Evolutionary conservation across 2,113 vertebrate genomes (phyloP).

Genomic region (Chinchilla lanigera): DNA sequence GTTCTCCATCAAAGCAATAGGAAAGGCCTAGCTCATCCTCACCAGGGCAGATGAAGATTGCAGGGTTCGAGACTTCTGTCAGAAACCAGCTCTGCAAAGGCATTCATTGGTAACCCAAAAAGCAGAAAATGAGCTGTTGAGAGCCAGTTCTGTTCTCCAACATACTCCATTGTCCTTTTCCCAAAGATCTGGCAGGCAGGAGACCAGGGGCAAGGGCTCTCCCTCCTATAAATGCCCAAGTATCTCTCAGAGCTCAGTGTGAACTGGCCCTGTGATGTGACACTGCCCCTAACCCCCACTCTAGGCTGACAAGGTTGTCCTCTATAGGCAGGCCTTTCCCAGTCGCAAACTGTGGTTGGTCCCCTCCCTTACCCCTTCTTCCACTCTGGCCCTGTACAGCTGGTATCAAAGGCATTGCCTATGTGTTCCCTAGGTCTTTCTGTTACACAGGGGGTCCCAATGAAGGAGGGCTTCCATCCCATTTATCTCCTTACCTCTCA

Average conservation of each 20-base stretch:
- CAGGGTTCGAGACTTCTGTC: too few relatives aligned
- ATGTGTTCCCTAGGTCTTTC: neutral
- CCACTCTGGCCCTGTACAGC: neutral
- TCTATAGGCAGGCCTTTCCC: neutral
- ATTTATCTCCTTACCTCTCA: neutral
- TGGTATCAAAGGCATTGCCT: neutral
- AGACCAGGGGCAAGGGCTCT: neutral
- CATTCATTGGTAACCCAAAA: neutral
- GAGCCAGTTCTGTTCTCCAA: neutral
- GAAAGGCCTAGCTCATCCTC: neutral
- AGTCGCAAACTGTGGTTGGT: neutral
- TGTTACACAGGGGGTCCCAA: neutral
- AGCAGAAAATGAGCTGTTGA: neutral
- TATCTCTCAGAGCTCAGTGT: neutral
- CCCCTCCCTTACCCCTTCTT: accelerated
- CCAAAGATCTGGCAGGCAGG: neutral
- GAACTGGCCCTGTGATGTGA: neutral
- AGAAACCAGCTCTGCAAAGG: neutral
- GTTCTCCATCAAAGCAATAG: too few relatives aligned
- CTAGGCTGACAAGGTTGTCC: neutral
- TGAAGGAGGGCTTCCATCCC: neutral
- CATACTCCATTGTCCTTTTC: neutral
- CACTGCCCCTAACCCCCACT: neutral
- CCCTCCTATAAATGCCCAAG: neutral
- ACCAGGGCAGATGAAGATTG: neutral